Evolutionary conservation across 2,797 vertebrate species (phyloP), one percentile per base, ranked within the genome.

Genomic region (Mareca strepera): DNA sequence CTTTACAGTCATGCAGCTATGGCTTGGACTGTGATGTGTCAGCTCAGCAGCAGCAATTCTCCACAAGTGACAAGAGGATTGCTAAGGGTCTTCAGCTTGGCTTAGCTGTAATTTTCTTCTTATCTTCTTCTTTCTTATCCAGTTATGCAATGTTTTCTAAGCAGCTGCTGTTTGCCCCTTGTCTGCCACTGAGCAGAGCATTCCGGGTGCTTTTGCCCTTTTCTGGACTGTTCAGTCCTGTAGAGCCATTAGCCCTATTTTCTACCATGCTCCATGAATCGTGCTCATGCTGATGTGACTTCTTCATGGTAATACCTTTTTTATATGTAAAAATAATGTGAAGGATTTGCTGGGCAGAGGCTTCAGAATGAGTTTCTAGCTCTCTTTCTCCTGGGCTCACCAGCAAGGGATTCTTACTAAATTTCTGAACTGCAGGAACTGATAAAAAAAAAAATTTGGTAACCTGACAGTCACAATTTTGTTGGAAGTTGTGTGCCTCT

Each of bases 141-240:
- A 35, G 6, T 48, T 85, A 28, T 2, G 6, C 14, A 83, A 1
- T 33, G 33, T 15, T 83, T 88, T 93, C 39, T 26, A 77, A 82
- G 26, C 59, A 84, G 41, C 21, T 84, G 31, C 59, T 8, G 0
- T 55, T 76, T 86, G 39, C 29, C 18, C 6, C 0, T 64, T 64
- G 50, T 73, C 22, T 76, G 11, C n/a, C 0, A 0, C 7, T 79
- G 55, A 55, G 46, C 2, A 0, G 20, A 58, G 28, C 22, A 33
- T 73, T 69, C 7, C 26, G 46, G 6, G n/a, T 60, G 9, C 20
- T 86, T 80, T 23, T 70, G 20, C n/a, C 70, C 3, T 79, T 91
- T 59, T 23, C 37, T 75, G 33, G 69, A 55, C 52, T 3, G 5
- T 31, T n/a, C 16, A 31, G 2, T 70, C 60, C 33, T 41, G 84